Percentiles rank a stretch among this genome's conserved stretches.
Evolutionary conservation across 2,797 vertebrate genomes (phyloP).

Genomic region (Argya squamiceps): DNA sequence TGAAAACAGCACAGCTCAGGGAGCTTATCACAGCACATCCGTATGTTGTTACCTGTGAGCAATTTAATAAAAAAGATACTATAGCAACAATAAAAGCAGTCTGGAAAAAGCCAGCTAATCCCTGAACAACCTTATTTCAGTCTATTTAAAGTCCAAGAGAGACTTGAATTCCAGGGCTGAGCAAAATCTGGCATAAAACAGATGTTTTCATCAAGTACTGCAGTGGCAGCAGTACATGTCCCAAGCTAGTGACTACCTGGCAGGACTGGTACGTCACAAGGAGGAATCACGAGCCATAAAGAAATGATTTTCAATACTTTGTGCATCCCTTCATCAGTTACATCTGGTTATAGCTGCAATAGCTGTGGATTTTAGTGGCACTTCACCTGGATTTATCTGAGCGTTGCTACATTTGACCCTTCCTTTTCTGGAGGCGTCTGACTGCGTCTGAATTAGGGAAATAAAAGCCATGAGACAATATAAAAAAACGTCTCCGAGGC

Average conservation of each 20-base stretch:
- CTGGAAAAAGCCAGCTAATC: slow-evolving; percentile 27
- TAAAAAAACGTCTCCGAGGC: neutral
- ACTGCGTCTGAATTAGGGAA: neutral
- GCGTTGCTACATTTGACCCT: neutral
- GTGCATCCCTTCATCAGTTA: neutral
- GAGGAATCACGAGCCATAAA: neutral
- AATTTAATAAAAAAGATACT: slow-evolving; percentile 56
- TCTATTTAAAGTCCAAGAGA: slow-evolving; percentile 47
- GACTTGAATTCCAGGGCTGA: neutral
- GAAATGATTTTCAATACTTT: neutral
- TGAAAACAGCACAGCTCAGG: neutral
- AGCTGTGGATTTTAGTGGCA: neutral
- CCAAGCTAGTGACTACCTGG: neutral
- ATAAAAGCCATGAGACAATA: neutral
- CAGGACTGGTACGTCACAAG: neutral
- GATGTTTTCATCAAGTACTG: slow-evolving; percentile 3
- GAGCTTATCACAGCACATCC: neutral
- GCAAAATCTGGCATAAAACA: slow-evolving; percentile 13
- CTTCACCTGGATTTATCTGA: neutral
- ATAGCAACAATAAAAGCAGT: slow-evolving; percentile 10
- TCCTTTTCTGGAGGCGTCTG: neutral
- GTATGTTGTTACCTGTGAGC: slow-evolving; percentile 14
- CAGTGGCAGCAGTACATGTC: neutral
- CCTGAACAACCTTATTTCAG: slow-evolving; percentile 40
- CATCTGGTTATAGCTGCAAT: neutral